Percentiles rank a stretch among this genome's conserved stretches.
Evolutionary conservation across 2,888 invertebrate species (phyloP).

Genomic region (Hanleya hanleyi): DNA sequence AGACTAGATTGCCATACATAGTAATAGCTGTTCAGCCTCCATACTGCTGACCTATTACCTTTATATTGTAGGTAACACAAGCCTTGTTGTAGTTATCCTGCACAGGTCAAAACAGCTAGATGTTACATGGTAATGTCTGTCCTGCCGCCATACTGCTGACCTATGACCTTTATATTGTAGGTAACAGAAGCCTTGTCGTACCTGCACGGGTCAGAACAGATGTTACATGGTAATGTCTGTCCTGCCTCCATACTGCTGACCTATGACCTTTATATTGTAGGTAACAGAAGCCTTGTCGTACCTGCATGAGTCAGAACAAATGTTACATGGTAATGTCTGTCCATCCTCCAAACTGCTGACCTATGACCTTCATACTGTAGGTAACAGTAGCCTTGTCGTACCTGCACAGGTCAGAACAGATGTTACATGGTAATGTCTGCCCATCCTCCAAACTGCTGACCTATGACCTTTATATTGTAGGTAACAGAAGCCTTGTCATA

Average conservation of each 20-base stretch:
- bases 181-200: slow-evolving; percentile 94
- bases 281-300: no score
- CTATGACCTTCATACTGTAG: no score
- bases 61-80: slow-evolving; percentile 87
- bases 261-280: no score
- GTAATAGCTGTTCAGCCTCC: no score
- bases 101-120: slow-evolving; percentile 85
- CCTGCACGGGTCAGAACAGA: slow-evolving; percentile 89
- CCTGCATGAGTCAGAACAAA: no score
- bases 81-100: slow-evolving; percentile 94
- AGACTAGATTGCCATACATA: no score
- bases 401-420: slow-evolving; percentile 89
- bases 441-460: slow-evolving; percentile 94
- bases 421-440: slow-evolving; percentile 95
- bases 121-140: no score
- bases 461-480: slow-evolving; percentile 80
- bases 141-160: no score
- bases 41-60: no score
- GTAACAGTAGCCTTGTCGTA: slow-evolving; percentile 94
- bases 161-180: slow-evolving; percentile 80
- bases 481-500: slow-evolving; percentile 94
- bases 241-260: slow-evolving; percentile 94
- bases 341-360: no score
- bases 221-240: slow-evolving; percentile 95
- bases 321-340: no score